Evolutionary conservation across 2,797 vertebrate genomes (phyloP), one percentile per base, ranked within the genome.

Genomic region (Typhlichthys subterraneus): DNA sequence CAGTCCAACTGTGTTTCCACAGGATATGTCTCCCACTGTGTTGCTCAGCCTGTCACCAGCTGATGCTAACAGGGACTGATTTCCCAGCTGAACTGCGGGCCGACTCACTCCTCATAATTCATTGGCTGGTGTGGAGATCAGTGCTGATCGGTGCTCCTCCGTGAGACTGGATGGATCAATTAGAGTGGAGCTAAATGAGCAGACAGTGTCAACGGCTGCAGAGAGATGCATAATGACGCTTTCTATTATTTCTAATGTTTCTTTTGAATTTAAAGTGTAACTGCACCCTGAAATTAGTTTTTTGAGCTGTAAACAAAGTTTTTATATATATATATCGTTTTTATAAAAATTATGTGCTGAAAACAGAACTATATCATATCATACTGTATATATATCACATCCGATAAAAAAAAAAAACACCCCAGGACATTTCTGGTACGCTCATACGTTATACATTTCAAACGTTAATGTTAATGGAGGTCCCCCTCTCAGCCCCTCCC

Each of bases 151-250:
- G 33, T 38, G 33, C 19, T 38, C 57, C 69, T 73, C 62, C 57
- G 60, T 53, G 71, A 72, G 59, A 68, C 70, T 54, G 67, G 54
- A 70, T 52, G 45, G 74, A 84, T 84, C 80, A 77, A 54, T 81
- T 72, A 49, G 67, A 31, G 14, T 3, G 45, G 12, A 53, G 57
- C 70, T 63, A 67, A 59, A 75, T 62, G 72, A 79, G 60, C n/a
- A 59, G 65, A 68, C 38, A 45, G 61, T 3, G 50, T 10, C 29
- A 52, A 50, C 49, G 8, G 9, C 57, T 45, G 14, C 42, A 61
- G 29, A 12, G 9, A 6, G 49, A 14, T 31, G 61, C 19, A 55
- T 4, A 14, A 13, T 17, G 13, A 29, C 23, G 53, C 33, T 8
- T 38, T 38, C 33, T 38, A 38, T 1, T 8, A 38, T 38, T 38